Base-by-base conservation (phyloP, 2,888 invertebrate genomes). In the Lycophotia porphyrea region DNA sequence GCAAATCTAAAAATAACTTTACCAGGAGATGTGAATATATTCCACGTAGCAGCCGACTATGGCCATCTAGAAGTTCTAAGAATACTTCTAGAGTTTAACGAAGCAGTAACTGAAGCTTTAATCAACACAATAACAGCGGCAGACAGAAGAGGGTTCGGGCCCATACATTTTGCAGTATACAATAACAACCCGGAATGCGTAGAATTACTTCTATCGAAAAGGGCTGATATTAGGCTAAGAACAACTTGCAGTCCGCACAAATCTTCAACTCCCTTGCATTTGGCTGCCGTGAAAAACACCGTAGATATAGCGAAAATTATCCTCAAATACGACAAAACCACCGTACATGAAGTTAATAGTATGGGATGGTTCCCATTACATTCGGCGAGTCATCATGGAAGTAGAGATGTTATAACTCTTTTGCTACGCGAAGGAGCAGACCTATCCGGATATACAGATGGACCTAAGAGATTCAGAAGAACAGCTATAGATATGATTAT, bases 31-130 rank as follows among this genome's bases (percentile, higher is more conserved):
- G 92, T 95, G 0, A 97, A 97, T 60, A 96, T 97, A 66, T 92
- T 97, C n/a, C 97, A 97, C 82, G 92, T 97, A 76, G 97, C 97
- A 52, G 96, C 97, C 60, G 97, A 96, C 85, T 90, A 95, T 82
- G 97, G 97, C 0, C 94, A 97, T 77, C 84, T 94, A 31, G 96
- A 96, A 72, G 97, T 97, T 87, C 94, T 97, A 18, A 95, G 95
- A 88, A 91, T 94, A 39, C 91, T 97, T 63, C 88, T 97, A 44
- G 93, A 94, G 88, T 89, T 94, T 89, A 90, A 97, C 89, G 90
- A 95, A 91, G 82, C 89, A 31, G 86, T 94, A 5, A 92, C 95
- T 2, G 82, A 88, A 73, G 80, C 77, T 8, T 90, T 95, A 88
- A 91, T 96, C 9, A 93, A 95, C 82, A 86, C 91, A 9, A 63